Conservation (phyloP, 2,888 invertebrate genomes). For the Drosophila merina region DNA sequence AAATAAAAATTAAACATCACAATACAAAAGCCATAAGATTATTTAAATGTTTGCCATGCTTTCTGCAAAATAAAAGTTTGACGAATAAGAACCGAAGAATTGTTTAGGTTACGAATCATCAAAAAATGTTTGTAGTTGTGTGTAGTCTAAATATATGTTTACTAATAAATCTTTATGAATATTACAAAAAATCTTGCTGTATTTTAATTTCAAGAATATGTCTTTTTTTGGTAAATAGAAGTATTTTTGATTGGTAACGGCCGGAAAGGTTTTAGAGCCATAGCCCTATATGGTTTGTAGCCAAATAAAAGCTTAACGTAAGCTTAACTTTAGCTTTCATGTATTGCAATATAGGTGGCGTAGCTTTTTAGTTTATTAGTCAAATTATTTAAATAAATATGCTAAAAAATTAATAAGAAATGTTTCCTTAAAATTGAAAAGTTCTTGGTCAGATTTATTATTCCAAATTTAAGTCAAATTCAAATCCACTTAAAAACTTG, state of each 20-base stretch:
- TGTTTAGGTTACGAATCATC: slow-evolving; percentile 37
- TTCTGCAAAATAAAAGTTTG: slow-evolving; percentile 27
- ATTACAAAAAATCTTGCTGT: slow-evolving; percentile 30
- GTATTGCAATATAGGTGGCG: slow-evolving; percentile 10
- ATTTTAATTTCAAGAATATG: neutral
- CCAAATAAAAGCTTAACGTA: slow-evolving; percentile 6
- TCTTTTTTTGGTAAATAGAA: neutral
- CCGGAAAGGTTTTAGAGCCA: slow-evolving; percentile 3
- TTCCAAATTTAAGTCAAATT: no score
- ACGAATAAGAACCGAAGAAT: slow-evolving; percentile 15
- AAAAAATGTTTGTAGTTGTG: slow-evolving; percentile 57
- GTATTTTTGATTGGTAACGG: neutral
- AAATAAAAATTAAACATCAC: slow-evolving; percentile 14
- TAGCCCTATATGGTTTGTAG: neutral
- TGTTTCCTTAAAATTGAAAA: no score
- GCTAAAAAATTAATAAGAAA: no score
- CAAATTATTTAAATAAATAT: no score
- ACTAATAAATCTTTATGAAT: slow-evolving; percentile 67
- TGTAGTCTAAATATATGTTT: slow-evolving; percentile 58
- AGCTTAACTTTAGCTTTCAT: neutral
- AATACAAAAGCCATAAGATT: neutral
- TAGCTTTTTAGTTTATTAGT: neutral
- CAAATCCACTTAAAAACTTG: neutral
- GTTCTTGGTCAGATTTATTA: no score
- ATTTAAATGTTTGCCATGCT: slow-evolving; percentile 35